Evolutionary conservation across 2,113 vertebrate genomes (phyloP).

Genomic region (Neotragus pygmaeus): DNA sequence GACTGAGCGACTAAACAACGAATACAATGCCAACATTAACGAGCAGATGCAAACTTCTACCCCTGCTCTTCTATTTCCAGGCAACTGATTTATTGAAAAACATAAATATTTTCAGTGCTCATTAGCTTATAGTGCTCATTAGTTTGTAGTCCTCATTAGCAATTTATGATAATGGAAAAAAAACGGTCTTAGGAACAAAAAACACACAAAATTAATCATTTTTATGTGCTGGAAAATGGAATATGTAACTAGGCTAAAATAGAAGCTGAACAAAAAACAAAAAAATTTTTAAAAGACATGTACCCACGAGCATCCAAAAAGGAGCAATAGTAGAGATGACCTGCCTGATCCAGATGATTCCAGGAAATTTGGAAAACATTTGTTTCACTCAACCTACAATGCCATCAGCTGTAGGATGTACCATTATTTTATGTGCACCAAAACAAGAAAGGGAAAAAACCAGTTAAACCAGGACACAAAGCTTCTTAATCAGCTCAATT

Average conservation of each 20-base stretch:
- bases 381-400: slow-evolving; percentile 32
- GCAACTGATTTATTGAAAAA: neutral
- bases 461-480: neutral
- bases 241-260: slow-evolving; percentile 24
- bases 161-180: neutral
- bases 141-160: neutral
- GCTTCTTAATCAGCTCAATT: neutral
- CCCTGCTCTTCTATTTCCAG: neutral
- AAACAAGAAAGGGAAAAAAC: neutral
- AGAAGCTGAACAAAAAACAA: neutral
- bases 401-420: neutral
- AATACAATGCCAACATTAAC: neutral
- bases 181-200: slow-evolving; percentile 23
- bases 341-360: neutral
- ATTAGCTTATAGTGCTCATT: neutral
- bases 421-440: neutral
- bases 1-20: neutral
- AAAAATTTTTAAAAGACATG: neutral
- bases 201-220: slow-evolving; percentile 31
- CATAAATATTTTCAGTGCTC: neutral
- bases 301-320: neutral
- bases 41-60: neutral
- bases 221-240: slow-evolving; percentile 18
- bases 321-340: neutral
- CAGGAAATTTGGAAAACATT: slow-evolving; percentile 6